These are phyloP conservation scores for Florisuga fusca DNA, from an alignment of 2,797 vertebrate genomes.

Conservation along the genomic window DNA sequence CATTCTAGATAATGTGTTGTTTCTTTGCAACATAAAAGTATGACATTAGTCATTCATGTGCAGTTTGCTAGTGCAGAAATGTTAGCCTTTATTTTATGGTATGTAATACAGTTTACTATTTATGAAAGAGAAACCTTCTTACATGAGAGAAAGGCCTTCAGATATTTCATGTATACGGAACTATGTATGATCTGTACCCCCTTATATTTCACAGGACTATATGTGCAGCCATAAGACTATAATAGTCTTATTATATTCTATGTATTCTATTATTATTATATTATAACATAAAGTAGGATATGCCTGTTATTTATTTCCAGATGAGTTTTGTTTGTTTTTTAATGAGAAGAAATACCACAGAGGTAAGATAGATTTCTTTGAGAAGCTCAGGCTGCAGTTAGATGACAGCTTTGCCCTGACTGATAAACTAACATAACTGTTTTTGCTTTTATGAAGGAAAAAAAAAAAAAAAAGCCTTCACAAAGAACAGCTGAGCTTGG, in stretches of 20 bases:
- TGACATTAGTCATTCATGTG: slow-evolving; percentile 27
- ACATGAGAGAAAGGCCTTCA: not conserved
- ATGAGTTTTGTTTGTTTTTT: not conserved
- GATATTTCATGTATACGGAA: not conserved
- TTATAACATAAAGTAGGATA: too few relatives aligned
- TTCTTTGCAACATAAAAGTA: not conserved
- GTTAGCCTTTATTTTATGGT: not conserved
- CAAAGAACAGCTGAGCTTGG: not conserved
- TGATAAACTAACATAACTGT: not conserved
- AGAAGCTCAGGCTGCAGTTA: not conserved
- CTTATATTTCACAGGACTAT: not conserved
- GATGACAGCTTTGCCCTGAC: not conserved
- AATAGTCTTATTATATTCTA: too few relatives aligned
- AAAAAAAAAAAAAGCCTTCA: not conserved
- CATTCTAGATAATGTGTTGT: slow-evolving; percentile 24
- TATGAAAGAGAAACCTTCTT: not conserved
- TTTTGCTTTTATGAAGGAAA: not conserved
- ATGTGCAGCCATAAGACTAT: not conserved
- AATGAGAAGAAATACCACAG: not conserved
- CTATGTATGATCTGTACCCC: not conserved
- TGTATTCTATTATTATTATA: too few relatives aligned
- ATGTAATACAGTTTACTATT: not conserved
- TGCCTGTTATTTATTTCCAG: slow-evolving; percentile 7
- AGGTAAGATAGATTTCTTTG: not conserved
- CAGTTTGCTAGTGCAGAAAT: not conserved